Percentiles rank a stretch among this genome's conserved stretches.
These are phyloP conservation scores for Melanotaenia boesemani DNA, from an alignment of 2,797 vertebrate species.

Conservation along the genomic window DNA sequence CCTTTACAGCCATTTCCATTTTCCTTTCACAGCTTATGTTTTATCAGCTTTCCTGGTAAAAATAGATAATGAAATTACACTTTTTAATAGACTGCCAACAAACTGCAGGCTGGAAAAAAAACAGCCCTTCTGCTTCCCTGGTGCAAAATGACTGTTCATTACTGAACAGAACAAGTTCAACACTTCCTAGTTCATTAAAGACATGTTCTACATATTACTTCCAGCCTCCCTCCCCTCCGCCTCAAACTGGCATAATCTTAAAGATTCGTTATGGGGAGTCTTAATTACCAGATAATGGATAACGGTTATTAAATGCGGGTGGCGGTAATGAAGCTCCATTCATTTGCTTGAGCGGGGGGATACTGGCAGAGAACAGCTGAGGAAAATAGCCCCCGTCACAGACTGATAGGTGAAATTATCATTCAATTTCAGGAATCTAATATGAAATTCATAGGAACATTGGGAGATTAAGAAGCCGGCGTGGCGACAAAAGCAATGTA, in stretches of 20 bases:
- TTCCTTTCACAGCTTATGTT: constrained; percentile 85
- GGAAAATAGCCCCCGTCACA: constrained; percentile 95
- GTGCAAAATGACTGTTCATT: constrained; percentile 97
- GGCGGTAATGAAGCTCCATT: constrained; percentile 97
- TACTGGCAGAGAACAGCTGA: constrained; percentile 77
- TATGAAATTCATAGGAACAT: constrained; percentile 96
- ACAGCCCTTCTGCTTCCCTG: constrained; percentile 87
- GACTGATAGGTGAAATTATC: constrained; percentile 99
- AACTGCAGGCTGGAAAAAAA: constrained; percentile 87
- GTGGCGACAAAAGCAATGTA: constrained; percentile 91
- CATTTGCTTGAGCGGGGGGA: constrained; percentile 90
- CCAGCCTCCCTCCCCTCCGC: constrained; percentile 60
- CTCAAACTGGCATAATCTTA: constrained; percentile 91
- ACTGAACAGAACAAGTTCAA: constrained; percentile 97
- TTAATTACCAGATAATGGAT: constrained; percentile 99
- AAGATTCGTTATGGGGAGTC: constrained; percentile 97
- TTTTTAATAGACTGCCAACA: constrained; percentile 95
- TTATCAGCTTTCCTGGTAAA: constrained; percentile 97
- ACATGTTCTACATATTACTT: constrained; percentile 95
- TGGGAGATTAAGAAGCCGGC: constrained; percentile 93
- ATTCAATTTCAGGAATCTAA: constrained; percentile 99
- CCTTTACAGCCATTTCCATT: constrained; percentile 28
- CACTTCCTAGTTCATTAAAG: constrained; percentile 99
- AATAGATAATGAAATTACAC: constrained; percentile 98
- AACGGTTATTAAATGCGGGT: constrained; percentile 98